Conservation (phyloP, 2,888 invertebrate species). For the Loripinus fragilis region DNA sequence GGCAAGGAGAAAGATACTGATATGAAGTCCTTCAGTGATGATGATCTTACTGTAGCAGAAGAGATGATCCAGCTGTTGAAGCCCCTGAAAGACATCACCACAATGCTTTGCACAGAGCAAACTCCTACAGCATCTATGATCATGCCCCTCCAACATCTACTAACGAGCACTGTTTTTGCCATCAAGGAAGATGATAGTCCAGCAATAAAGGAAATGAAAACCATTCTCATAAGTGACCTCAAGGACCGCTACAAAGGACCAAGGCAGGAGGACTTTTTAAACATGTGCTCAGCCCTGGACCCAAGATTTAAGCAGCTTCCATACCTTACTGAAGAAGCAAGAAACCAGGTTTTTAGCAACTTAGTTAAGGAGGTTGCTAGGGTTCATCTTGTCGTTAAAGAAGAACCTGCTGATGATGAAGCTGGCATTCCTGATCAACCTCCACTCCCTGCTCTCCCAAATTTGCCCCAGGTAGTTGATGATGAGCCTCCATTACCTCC, state of each 20-base stretch:
- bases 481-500: not conserved
- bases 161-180: not conserved
- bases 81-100: constrained; percentile 35
- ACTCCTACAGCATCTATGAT: constrained; percentile 30
- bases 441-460: not conserved
- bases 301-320: not conserved
- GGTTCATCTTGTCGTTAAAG: not conserved
- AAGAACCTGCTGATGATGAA: not conserved
- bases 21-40: constrained; percentile 18
- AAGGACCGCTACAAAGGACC: not conserved
- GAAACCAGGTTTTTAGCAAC: not conserved
- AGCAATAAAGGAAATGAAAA: not conserved
- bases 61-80: constrained; percentile 8
- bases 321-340: not conserved
- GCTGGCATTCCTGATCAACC: not conserved
- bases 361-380: not conserved
- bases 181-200: not conserved
- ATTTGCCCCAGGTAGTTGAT: not conserved
- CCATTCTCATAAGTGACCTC: not conserved
- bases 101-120: constrained; percentile 23
- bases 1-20: constrained; percentile 7
- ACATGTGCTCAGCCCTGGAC: not conserved
- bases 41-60: constrained; percentile 19
- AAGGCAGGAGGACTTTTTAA: constrained; percentile 4
- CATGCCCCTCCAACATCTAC: constrained; percentile 20